Evolutionary conservation across 2,888 invertebrate genomes (phyloP), one percentile per base, ranked within the genome.

Genomic region (Stenodera caucasica): DNA sequence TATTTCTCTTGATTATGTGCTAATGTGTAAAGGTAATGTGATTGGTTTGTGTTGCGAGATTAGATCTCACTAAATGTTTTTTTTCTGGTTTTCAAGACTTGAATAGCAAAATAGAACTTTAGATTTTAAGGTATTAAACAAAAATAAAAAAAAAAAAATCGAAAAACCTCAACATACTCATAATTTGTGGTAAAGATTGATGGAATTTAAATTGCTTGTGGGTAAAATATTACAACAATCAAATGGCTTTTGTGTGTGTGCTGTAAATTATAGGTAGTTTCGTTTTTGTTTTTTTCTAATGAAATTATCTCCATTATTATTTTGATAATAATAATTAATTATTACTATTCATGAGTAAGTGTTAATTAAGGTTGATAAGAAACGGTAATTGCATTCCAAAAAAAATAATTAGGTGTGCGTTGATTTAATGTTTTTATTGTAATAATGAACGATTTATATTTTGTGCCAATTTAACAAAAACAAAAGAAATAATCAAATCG

Each of bases 1-100:
- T 58, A 66, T 56, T 59, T 21, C 7, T 4, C 26, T 58, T 61
- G 55, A 29, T 35, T 49, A n/a, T 54, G 18, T 52, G 53, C 33
- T 53, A 35, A 29, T 35, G 69, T 67, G 21, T 40, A 21, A 66
- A 70, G 70, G 71, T 75, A 72, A 64, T 74, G 76, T 76, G 75
- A 77, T 75, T 62, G 67, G 69, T 71, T 69, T 71, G 71, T 68
- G 71, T 73, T 72, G 73, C 69, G 76, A 77, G 78, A 77, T 65
- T 64, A 69, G 76, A 76, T 76, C 75, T 76, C 76, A 72, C 59
- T 67, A 70, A 70, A 70, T 55, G 63, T 63, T 45, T 21, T 40
- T 40, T 21, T 11, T 18, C 11, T 14, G 0, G 1, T 37, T 15
- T 37, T 8, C 7, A 74, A 72, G 73, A 74, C 73, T 75, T 70